Evolutionary conservation across 2,888 invertebrate genomes (phyloP), one percentile per base, ranked within the genome.

Genomic region (Aporophyla nigra): DNA sequence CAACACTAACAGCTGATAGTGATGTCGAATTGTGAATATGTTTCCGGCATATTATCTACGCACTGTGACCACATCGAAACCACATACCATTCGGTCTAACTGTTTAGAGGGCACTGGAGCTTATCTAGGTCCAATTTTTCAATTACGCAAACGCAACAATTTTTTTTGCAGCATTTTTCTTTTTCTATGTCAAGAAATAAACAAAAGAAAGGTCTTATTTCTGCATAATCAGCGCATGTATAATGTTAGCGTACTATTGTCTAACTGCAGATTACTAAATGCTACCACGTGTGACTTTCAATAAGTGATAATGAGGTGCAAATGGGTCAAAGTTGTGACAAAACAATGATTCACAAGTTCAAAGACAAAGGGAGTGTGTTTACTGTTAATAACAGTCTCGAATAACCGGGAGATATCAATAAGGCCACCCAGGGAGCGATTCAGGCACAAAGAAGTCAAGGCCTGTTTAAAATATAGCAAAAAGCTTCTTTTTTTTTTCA

Each of bases 1-100:
- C 84, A 70, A 63, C 66, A 61, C 54, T 63, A 80, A 78, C 81
- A 81, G 80, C 80, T 87, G 86, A 86, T 87, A 86, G 73, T 58
- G 68, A 53, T 79, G 69, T 78, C 71, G 49, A 74, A 73, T 67
- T 74, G 46, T 75, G 66, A 82, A 71, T 53, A 21, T 24, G 67
- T 80, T 84, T 86, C 88, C 84, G 80, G 74, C 59, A 58, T 63
- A 74, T 74, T 83, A 83, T 83, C 83, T 72, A 56, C 69, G 51
- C 59, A 51, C 53, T 80, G 81, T 67, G 76, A 19, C 63, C 68
- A 65, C 65, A 74, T 70, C 67, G 71, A 62, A 72, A 62, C 69
- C 71, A 59, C 59, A 63, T 7, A 54, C 43, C 59, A 21, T 33
- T 62, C 24, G 12, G 9, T 70, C 76, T 62, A 43, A 51, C 33